These are phyloP conservation scores for Polydrusus tereticollis DNA, from an alignment of 2,888 invertebrate genomes.

Conservation along the genomic window DNA sequence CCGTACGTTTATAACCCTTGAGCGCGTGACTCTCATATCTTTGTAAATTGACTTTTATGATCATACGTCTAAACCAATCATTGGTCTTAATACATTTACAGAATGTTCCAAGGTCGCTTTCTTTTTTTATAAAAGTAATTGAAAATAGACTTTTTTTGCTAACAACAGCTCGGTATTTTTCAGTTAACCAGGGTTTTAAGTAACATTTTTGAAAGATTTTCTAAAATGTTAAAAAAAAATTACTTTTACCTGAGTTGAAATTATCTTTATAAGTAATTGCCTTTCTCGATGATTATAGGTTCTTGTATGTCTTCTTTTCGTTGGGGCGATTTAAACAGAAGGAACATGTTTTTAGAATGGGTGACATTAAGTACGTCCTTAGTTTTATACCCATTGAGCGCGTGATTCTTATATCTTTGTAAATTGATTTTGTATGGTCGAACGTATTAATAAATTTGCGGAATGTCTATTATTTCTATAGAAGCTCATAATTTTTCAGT, in stretches of 20 bases:
- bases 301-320: constrained; percentile 33
- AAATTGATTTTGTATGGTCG: constrained; percentile 11
- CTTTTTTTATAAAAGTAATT: background rate
- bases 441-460: constrained; percentile 11
- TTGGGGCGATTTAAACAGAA: constrained; percentile 35
- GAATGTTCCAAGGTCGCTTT: background rate
- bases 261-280: too few species aligned
- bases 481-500: too few species aligned
- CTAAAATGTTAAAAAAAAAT: too few species aligned
- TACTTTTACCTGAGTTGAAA: too few species aligned
- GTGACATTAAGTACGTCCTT: constrained; percentile 21
- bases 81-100: constrained; percentile 9
- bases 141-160: too few species aligned
- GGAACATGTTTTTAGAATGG: constrained; percentile 39
- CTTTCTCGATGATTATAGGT: constrained; percentile 40
- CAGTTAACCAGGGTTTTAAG: too few species aligned
- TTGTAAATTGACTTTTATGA: constrained; percentile 14
- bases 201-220: too few species aligned
- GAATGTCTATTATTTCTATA: background rate
- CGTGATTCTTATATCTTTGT: constrained; percentile 15
- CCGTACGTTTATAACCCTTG: constrained; percentile 23
- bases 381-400: constrained; percentile 22
- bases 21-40: constrained; percentile 16
- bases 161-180: too few species aligned
- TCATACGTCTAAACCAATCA: too few species aligned